A percentile compares a stretch with the other conserved stretches of the same genome.
phyloP scores from a whole-genome alignment of 2,797 vertebrate species.

The Chelon auratus region DNA sequence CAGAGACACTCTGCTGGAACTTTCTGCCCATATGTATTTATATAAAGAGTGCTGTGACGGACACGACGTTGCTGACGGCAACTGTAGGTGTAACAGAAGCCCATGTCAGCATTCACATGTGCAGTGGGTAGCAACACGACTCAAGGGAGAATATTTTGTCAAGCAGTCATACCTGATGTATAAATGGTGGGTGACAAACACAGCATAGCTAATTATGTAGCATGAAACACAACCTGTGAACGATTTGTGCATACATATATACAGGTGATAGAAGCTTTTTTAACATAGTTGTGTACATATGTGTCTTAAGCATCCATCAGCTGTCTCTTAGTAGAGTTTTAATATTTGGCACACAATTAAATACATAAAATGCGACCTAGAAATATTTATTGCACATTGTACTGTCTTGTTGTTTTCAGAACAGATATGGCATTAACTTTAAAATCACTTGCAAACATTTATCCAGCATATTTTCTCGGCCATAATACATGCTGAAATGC shows the following conservation, averaged over 20 bases:
- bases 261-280: not conserved
- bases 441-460: not conserved
- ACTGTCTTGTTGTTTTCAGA: not conserved
- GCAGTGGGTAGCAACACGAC: constrained; percentile 1
- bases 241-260: not conserved
- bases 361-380: not conserved
- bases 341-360: not conserved
- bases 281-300: not conserved
- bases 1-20: constrained; percentile 12
- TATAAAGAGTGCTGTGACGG: constrained; percentile 12
- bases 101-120: constrained; percentile 31
- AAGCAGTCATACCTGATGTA: not conserved
- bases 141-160: constrained; percentile 21
- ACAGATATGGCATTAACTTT: no score
- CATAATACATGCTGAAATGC: not conserved
- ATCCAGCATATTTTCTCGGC: not conserved
- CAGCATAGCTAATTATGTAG: no score
- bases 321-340: not conserved
- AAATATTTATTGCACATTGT: not conserved
- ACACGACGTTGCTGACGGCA: constrained; percentile 24
- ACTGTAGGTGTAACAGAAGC: constrained; percentile 23
- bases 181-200: no score
- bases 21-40: constrained; percentile 13
- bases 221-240: not conserved
- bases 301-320: not conserved